Base-by-base conservation (phyloP, 2,797 vertebrate species). In the Taeniopygia guttata region DNA sequence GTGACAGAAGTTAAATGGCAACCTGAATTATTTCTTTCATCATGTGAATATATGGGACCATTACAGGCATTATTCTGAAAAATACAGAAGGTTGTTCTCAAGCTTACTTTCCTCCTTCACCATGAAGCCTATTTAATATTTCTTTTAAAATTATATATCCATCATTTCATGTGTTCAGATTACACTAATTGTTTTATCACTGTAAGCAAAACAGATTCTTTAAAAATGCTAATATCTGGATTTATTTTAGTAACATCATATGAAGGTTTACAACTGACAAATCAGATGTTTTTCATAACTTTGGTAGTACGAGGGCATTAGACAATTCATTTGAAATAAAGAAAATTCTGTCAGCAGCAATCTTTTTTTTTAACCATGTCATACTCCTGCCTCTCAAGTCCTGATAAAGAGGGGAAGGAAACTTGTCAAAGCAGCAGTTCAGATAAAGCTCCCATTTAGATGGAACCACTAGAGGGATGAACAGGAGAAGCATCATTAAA, bases 21-120 rank as follows among this genome's bases (percentile, higher is more conserved):
- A 88, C 72, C 55, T 36, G 60, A 88, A 96, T 95, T 96, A 94
- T 91, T 79, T 91, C 48, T 36, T 94, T 90, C 88, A 92, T 56
- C 85, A 42, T 66, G 67, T 67, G 51, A 34, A 84, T 95, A 69
- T 84, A 87, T 56, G 46, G 46, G 54, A 90, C 21, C n/a, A 73
- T 63, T 46, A 52, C 8, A 54, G 36, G 43, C 34, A 69, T 85
- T 58, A 48, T 77, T 87, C 34, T 60, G 58, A 73, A 75, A 59
- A 75, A 67, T 63, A 3, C 19, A 80, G 34, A 38, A 16, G 38
- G 3, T 29, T 91, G 26, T 45, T 82, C n/a, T 86, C 49, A 88
- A 91, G 62, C 17, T 78, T 73, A 58, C 13, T 89, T 82, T 67
- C 42, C 21, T 87, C 42, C 38, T 84, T 87, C 40, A 32, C 51